Evolutionary conservation across 1,140 invertebrate species (phyloP), one percentile per base, ranked within the genome.

Genomic region (Metopolophium dirhodum): DNA sequence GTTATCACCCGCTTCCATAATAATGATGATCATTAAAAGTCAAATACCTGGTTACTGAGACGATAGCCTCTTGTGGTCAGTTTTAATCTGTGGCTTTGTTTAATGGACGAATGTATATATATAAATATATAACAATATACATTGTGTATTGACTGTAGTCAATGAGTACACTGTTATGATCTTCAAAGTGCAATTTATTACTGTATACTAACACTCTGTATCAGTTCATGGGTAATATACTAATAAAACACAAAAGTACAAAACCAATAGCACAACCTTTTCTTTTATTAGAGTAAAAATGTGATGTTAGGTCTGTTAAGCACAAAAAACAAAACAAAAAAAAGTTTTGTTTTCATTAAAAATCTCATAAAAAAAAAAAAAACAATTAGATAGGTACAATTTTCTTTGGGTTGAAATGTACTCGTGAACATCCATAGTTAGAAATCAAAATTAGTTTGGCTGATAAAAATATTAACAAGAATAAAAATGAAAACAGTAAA

Each of bases 221-320:
- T 77, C 7, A 77, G 14, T 77, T 18, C 14, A 77, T 77, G n/a
- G 61, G 61, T 68, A 68, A 68, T 68, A 77, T 77, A n/a, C 18
- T 77, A 14, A 68, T 68, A 61, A 30, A n/a, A 68, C 30, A 77
- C n/a, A n/a, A 90, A 68, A 90, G n/a, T 47, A 90, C 57, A 90
- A 90, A 45, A 90, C 14, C 14, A 92, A 54, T 86, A 93, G 37
- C 49, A 93, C 91, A 93, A 93, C 91, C 37, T 41, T 93, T 86
- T 85, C 26, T 82, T 93, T 93, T 93, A 93, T 85, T 93, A 82
- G 49, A 86, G 45, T 92, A 86, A 86, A 85, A 93, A 93, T 86
- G 91, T 93, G 91, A 93, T 93, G 91, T 93, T 93, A 57, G n/a
- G 49, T 93, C 49, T 85, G 82, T 93, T 92, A 86, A 93, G 45